These are phyloP conservation scores for Cabera pusaria DNA, from an alignment of 2,888 invertebrate species.

Conservation along the genomic window DNA sequence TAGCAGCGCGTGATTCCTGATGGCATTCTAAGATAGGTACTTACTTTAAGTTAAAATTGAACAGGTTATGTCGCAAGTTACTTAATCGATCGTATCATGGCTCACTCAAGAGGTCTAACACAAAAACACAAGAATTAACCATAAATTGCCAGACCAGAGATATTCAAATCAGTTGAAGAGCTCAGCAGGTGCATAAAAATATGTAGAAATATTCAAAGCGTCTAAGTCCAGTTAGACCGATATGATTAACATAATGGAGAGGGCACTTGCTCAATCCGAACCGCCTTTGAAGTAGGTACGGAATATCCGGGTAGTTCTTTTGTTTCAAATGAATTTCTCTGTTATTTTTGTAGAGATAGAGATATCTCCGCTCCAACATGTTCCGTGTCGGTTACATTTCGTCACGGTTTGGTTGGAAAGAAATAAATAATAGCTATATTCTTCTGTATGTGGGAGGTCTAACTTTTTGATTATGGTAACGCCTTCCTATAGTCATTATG, in stretches of 20 bases:
- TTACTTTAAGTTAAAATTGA: conserved; percentile 1
- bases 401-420: conserved; percentile 28
- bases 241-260: conserved; percentile 17
- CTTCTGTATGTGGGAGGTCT: conserved; percentile 32
- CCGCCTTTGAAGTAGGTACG: conserved; percentile 24
- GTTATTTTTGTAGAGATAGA: conserved; percentile 28
- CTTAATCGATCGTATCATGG: too few species aligned
- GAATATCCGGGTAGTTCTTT: conserved; percentile 20
- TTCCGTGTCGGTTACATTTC: conserved; percentile 25
- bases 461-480: conserved; percentile 21
- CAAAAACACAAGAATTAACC: too few species aligned
- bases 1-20: not conserved
- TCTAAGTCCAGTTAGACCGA: conserved; percentile 10
- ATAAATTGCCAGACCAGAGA: too few species aligned
- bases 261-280: conserved; percentile 16
- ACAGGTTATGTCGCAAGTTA: not conserved
- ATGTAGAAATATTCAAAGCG: conserved; percentile 7
- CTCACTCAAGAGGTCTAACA: too few species aligned
- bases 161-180: not conserved
- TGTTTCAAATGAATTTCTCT: conserved; percentile 28
- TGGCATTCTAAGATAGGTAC: conserved; percentile 2
- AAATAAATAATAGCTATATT: conserved; percentile 25
- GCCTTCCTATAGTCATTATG: conserved; percentile 23
- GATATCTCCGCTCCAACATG: conserved; percentile 20
- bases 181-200: conserved; percentile 16